Base-by-base conservation (phyloP, 2,888 invertebrate species). In the Mystacides longicornis region DNA sequence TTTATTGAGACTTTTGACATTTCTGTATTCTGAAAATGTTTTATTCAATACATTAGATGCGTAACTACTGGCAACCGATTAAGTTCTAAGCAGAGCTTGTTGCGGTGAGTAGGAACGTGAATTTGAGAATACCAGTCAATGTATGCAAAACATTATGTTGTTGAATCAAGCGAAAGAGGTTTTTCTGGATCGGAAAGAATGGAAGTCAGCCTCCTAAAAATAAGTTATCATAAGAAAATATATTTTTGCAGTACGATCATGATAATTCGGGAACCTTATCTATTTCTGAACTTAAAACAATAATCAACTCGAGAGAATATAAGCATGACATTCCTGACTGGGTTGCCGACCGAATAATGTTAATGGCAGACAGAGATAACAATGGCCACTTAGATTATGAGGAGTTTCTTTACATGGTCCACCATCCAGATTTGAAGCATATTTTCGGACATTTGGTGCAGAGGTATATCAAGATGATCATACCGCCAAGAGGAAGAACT, bases 401-500 rank as follows among this genome's bases (percentile, higher is more conserved):
- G 19, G 89, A 89, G 72, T 88, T 89, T 63, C 80, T 86, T 23
- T 80, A 81, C 37, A 85, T 88, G 85, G 81, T 83, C 71, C 74
- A 79, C 62, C 68, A 78, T 57, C 81, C 81, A 0, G 78, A 81
- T 55, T 67, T 83, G 62, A 80, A 81, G 64, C 78, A 80, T n/a
- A 73, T 85, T 4, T 85, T 85, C 62, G 83, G 83, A 1, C 81
- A 83, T 57, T 80, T 82, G 63, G 71, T 85, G 20, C 80, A 80
- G 23, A 74, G 80, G 71, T 85, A 81, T 61, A 75, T 81, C 1
- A 77, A 79, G 55, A 73, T 76, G 1, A 77, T 82, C 60, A 75
- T 82, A 56, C 81, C 82, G 0, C 22, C 51, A n/a, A 47, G 57
- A 20, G 11, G 47, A n/a, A 50, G 20, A 9, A 1, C 18, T 1